These are phyloP conservation scores for Gila robusta DNA, from an alignment of 2,797 vertebrate genomes.

Conservation along the genomic window DNA sequence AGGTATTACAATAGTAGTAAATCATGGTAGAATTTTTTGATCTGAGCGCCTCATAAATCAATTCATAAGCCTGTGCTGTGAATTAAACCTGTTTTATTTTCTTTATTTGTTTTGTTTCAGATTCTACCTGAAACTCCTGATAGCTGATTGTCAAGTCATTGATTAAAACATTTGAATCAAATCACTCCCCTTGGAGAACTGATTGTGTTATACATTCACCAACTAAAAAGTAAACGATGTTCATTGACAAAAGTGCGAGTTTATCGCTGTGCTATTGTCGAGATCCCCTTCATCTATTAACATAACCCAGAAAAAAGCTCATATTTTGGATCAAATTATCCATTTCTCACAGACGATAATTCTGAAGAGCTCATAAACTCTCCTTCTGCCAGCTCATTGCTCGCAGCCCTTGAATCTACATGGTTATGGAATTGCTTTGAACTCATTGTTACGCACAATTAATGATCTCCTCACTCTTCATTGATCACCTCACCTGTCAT, in stretches of 20 bases:
- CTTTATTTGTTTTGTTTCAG: neutral
- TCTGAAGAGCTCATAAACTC: conserved; percentile 7
- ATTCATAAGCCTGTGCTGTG: neutral
- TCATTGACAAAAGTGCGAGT: neutral
- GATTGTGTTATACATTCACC: neutral
- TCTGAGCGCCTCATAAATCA: neutral
- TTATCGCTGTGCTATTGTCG: neutral
- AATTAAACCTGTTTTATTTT: neutral
- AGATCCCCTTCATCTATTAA: conserved; percentile 22
- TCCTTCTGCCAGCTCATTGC: conserved; percentile 11
- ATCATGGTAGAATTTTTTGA: neutral
- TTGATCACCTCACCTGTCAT: conserved; percentile 34
- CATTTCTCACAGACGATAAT: neutral
- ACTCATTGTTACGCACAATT: conserved; percentile 39
- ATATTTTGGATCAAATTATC: conserved; percentile 12
- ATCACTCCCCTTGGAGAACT: neutral
- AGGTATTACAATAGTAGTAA: neutral
- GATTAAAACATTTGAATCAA: conserved; percentile 19
- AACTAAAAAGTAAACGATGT: neutral
- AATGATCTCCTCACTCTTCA: conserved; percentile 30
- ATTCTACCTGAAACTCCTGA: neutral
- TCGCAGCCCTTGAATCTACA: conserved; percentile 29
- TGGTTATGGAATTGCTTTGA: conserved; percentile 24
- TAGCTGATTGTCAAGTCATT: neutral
- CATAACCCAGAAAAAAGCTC: neutral